Conservation (phyloP, 2,888 invertebrate species). For the Epistrophe eligans region DNA sequence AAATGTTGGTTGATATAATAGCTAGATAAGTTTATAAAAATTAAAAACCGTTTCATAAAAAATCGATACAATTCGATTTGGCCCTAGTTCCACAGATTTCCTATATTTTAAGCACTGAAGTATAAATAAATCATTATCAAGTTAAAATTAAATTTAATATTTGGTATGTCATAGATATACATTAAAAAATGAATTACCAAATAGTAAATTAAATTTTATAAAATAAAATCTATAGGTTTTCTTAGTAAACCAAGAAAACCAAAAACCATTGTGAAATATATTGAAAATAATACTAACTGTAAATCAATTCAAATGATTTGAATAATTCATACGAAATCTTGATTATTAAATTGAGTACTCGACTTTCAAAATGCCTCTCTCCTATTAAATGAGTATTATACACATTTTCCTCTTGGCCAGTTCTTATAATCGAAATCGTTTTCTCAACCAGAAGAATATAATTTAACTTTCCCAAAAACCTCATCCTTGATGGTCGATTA, state of each 20-base stretch:
- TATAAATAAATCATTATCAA: no score
- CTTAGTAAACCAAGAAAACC: neutral
- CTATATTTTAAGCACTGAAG: no score
- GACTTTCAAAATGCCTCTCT: neutral
- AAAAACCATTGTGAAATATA: neutral
- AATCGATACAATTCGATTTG: no score
- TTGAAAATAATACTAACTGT: neutral
- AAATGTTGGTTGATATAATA: no score
- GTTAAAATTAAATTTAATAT: no score
- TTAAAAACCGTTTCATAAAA: no score
- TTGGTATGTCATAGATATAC: no score
- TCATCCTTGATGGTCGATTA: slow-evolving; percentile 49
- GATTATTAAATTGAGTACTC: neutral
- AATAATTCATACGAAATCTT: neutral
- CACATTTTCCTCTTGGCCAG: slow-evolving; percentile 10
- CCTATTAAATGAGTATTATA: neutral
- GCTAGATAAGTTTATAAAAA: no score
- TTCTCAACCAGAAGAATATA: slow-evolving; percentile 37
- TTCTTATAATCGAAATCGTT: slow-evolving; percentile 21
- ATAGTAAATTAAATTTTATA: no score
- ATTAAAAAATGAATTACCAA: no score
- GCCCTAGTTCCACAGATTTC: no score
- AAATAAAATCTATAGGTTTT: no score
- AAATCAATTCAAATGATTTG: neutral
- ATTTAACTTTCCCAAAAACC: slow-evolving; percentile 31